Base-by-base conservation (phyloP, 2,113 vertebrate genomes). In the Mus spicilegus region DNA sequence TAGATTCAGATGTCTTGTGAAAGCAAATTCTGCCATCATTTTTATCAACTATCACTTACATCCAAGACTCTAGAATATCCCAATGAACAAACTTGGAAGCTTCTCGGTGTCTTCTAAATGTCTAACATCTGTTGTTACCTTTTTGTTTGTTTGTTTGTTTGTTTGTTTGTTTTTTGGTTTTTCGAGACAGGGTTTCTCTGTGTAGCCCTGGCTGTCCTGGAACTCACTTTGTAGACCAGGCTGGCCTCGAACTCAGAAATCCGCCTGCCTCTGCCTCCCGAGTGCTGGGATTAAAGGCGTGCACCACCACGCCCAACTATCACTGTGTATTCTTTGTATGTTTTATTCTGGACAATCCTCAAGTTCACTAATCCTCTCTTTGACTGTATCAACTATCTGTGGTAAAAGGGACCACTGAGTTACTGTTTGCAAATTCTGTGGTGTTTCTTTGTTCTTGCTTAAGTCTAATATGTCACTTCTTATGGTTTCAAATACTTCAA, bases 291-390 rank as follows among this genome's bases (percentile, higher is more conserved):
- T n/a, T n/a, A n/a, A n/a, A n/a, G n/a, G n/a, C n/a, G n/a, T n/a
- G n/a, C n/a, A n/a, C n/a, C n/a, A n/a, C n/a, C n/a, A n/a, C n/a
- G n/a, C n/a, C n/a, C n/a, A n/a, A n/a, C n/a, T 42, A 42, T 42
- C 39, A 30, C 42, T 46, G 39, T 42, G 58, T 46, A 16, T 46
- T 30, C 54, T 94, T 73, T 65, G 63, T 12, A 75, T 69, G 36
- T 42, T 80, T 96, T 86, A 65, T 30, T 96, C 33, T 72, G 39
- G 49, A 12, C 4, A 75, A 39, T 58, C 13, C 86, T 86, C 22
- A 63, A 19, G n/a, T 77, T 89, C 80, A 56, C 42, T 80, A 89
- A 73, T 80, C 19, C 39, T 85, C 61, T 93, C 77, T 84, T 89
- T 67, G 81, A 24, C 36, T 80, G 4, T 33, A 49, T 77, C 76